Base-by-base conservation (phyloP, 2,888 invertebrate species). In the Antheraea yamamai region DNA sequence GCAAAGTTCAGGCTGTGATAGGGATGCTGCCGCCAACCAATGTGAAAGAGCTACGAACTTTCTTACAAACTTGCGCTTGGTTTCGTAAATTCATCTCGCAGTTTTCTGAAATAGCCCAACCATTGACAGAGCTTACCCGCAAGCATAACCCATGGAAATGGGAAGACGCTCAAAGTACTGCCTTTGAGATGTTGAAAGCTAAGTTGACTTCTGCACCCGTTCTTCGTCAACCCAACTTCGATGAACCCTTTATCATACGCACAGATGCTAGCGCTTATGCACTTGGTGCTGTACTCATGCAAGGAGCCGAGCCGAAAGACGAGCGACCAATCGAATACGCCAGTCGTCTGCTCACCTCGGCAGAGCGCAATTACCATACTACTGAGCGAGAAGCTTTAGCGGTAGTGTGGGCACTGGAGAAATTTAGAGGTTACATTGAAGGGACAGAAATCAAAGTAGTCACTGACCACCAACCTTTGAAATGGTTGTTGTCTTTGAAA, bases 391-490 rank as follows among this genome's bases (percentile, higher is more conserved):
- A 81, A 73, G 78, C 76, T 0, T 30, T 81, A 0, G 76, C 78
- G n/a, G 72, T 75, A 14, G 84, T 74, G 16, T 68, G 74, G 70
- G 74, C 70, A 14, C 77, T 90, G 0, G 74, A 83, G 20, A 89
- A 88, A 75, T 92, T 89, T 20, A 52, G 73, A 39, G 26, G 68
- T 14, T 74, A 74, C 51, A 8, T 74, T 4, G 74, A 74, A 14
- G 70, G 74, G 12, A 20, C 12, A 10, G n/a, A 39, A 51, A 47
- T 68, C 30, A 70, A 12, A 2, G 30, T 92, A 0, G 78, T 81
- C 16, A 88, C 87, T 0, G 91, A 92, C 79, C 92, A 91, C 77
- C 86, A 87, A 77, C 89, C 92, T 0, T 80, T 95, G n/a, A 82
- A 83, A 74, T 92, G 90, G 88, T 77, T 94, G 7, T 78, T 88